Evolutionary conservation across 1,140 invertebrate genomes (phyloP), one percentile per base, ranked within the genome.

Genomic region (Listronotus oregonensis): DNA sequence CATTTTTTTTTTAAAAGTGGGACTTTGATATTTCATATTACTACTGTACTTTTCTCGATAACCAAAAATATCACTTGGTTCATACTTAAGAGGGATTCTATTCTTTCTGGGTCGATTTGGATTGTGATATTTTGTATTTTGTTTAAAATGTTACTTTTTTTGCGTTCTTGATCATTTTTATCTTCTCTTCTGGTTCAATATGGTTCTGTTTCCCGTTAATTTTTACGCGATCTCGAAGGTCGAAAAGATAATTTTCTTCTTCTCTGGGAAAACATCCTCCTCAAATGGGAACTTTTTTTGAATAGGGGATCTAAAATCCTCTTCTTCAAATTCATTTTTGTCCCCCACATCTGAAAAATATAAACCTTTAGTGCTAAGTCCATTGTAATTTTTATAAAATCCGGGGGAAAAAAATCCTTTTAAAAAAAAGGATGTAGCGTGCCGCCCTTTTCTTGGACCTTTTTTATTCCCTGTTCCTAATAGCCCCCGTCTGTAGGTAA

Each of bases 11-110:
- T 31, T 8, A 9, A 27, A 21, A 50, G 15, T 21, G 1, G 64
- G 21, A 43, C 37, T 56, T 11, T 60, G 59, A 47, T 66, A 68
- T 59, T 65, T 68, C 14, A 39, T 71, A 21, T 62, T 66, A 37
- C 37, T 39, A 27, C 59, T 69, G 47, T 67, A 67, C 31, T 49
- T 54, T 52, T 67, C 60, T 11, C 47, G 56, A 31, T 51, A 69
- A 27, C 50, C 50, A 15, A 49, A 67, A 21, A 42, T 14, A 8
- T 65, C 15, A 69, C 52, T 17, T 49, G 70, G 18, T 47, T 54
- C 12, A 40, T 51, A 14, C 61, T 52, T 51, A 65, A 4, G 18
- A 21, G 46, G 46, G 3, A 18, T 18, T 12, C 46, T 17, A 9
- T 21, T 27, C 12, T 49, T 49, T 49, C 18, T 21, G 12, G 1